Evolutionary conservation across 2,888 invertebrate species (phyloP).

Genomic region (Mactromeris polynyma): DNA sequence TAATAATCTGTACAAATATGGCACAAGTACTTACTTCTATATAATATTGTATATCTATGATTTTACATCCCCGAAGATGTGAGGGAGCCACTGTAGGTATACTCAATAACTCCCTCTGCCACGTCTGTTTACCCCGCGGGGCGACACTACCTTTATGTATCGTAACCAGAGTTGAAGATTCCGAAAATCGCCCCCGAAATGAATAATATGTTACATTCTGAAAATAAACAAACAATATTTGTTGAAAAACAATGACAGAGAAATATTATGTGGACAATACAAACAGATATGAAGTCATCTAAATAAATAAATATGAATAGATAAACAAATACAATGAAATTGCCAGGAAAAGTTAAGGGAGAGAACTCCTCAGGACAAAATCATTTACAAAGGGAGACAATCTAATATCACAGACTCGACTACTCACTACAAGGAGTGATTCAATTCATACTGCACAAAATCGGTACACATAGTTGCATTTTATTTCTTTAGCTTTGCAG

Average conservation of each 20-base stretch:
- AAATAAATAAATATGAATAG: conserved; percentile 12
- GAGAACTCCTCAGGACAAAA: neutral
- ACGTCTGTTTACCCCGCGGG: conserved; percentile 83
- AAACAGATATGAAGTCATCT: neutral
- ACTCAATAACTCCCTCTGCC: conserved; percentile 83
- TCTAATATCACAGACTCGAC: neutral
- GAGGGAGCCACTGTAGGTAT: conserved; percentile 83
- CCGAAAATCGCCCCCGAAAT: conserved; percentile 83
- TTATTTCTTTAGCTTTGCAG: no score
- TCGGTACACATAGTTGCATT: no score
- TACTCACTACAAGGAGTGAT: no score
- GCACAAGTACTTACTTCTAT: conserved; percentile 78
- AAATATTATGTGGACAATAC: no score
- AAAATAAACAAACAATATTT: conserved; percentile 31
- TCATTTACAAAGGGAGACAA: neutral
- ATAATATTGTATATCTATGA: conserved; percentile 84
- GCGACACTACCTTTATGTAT: conserved; percentile 83
- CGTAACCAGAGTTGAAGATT: conserved; percentile 81
- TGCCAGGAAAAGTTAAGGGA: neutral
- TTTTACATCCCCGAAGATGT: conserved; percentile 83
- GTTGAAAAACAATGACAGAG: no score
- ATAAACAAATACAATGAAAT: conserved; percentile 8
- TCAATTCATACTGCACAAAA: no score
- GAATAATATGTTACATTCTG: conserved; percentile 85
- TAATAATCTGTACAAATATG: no score